Percentiles rank a stretch among this genome's conserved stretches.
Conservation (phyloP, 1,140 invertebrate genomes). For the Bursaphelenchus mucronatus region DNA sequence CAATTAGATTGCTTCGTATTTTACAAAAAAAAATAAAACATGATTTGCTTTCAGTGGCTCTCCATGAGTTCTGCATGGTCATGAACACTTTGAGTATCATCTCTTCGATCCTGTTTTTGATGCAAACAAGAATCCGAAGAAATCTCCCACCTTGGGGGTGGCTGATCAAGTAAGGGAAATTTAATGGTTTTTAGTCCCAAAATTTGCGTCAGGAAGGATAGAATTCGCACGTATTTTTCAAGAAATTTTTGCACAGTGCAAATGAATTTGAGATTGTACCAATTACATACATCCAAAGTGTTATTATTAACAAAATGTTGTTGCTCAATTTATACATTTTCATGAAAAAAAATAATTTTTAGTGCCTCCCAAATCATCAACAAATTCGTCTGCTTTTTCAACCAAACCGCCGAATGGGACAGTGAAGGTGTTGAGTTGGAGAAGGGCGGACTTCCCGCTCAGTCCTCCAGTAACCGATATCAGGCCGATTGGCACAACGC, state of each 20-base stretch:
- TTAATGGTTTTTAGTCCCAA: neutral
- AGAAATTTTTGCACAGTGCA: too few species aligned
- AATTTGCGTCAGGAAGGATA: too few species aligned
- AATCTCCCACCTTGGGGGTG: constrained; percentile 55
- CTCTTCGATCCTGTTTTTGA: constrained; percentile 35
- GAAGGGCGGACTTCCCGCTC: constrained; percentile 32
- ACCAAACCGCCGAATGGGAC: constrained; percentile 34
- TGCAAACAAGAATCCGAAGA: constrained; percentile 39
- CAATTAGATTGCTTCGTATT: neutral
- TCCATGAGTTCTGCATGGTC: constrained; percentile 54
- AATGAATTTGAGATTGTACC: too few species aligned
- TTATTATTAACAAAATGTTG: too few species aligned
- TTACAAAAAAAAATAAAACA: constrained; percentile 5
- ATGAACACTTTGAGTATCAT: constrained; percentile 53
- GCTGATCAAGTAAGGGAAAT: constrained; percentile 39
- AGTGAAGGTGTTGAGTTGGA: constrained; percentile 45
- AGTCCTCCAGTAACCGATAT: constrained; percentile 27
- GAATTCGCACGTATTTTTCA: neutral
- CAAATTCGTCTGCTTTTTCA: constrained; percentile 51
- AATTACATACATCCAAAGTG: too few species aligned
- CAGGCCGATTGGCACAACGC: constrained; percentile 40
- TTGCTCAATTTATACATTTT: constrained; percentile 21
- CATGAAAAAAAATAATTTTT: constrained; percentile 21
- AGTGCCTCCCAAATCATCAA: constrained; percentile 41
- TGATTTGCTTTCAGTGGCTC: constrained; percentile 43